phyloP scores from a whole-genome alignment of 2,888 invertebrate genomes.

The Coremacera marginata region DNA sequence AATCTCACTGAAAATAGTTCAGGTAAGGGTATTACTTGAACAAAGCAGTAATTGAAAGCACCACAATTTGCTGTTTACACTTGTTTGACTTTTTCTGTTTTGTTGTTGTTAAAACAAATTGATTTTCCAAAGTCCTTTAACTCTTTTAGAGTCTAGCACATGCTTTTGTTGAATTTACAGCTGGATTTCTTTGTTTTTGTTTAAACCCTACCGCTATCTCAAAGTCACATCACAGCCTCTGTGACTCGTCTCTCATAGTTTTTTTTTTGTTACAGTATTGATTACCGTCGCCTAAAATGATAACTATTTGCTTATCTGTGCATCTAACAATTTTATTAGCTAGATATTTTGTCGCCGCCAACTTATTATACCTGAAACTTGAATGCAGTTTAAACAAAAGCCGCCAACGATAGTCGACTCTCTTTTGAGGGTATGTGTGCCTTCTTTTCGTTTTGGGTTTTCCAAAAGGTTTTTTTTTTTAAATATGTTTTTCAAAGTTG shows the following conservation, averaged over 20 bases:
- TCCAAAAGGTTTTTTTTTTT: background rate
- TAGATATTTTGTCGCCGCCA: constrained; percentile 15
- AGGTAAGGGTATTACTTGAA: background rate
- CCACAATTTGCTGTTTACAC: background rate
- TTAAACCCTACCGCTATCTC: constrained; percentile 20
- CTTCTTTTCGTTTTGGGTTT: background rate
- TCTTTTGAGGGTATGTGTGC: background rate
- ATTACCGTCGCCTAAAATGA: constrained; percentile 10
- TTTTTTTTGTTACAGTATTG: background rate
- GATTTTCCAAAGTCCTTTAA: background rate
- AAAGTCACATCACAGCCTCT: background rate
- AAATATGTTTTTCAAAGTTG: background rate
- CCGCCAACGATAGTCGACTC: constrained; percentile 7
- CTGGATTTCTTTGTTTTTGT: background rate
- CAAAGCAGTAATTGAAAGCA: no score
- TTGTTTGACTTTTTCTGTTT: background rate
- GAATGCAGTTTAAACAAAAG: constrained; percentile 14
- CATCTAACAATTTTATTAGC: constrained; percentile 22
- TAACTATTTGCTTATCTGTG: constrained; percentile 13
- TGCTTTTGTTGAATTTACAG: background rate
- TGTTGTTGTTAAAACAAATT: background rate
- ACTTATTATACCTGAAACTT: background rate
- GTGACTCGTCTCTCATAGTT: background rate
- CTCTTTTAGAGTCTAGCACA: background rate
- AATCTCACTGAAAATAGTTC: background rate